phyloP scores from a whole-genome alignment of 92 coral and sea anemone species.

The Metridium senile region DNA sequence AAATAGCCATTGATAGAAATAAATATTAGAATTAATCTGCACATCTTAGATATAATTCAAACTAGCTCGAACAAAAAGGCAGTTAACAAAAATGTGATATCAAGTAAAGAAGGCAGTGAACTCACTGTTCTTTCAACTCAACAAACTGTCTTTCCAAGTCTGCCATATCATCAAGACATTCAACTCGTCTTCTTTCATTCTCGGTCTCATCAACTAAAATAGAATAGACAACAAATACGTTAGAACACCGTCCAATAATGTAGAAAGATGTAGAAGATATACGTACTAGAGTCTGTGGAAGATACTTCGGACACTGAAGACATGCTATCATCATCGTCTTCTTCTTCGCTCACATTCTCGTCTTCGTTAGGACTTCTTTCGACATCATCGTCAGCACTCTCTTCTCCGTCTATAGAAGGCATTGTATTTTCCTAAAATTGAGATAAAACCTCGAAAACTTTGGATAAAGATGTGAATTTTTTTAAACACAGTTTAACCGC shows the following conservation, averaged over 20 bases:
- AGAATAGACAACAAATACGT: not conserved
- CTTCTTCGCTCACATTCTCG: conserved; percentile 98
- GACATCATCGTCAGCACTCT: conserved; percentile 96
- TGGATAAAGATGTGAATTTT: not conserved
- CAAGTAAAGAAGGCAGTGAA: too few relatives aligned
- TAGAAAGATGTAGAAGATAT: not conserved
- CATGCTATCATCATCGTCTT: conserved; percentile 87
- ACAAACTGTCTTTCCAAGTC: conserved; percentile 96
- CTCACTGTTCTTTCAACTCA: conserved; percentile 96
- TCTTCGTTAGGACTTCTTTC: conserved; percentile 92
- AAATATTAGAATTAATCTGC: too few relatives aligned
- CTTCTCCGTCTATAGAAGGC: conserved; percentile 99
- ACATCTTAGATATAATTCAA: too few relatives aligned
- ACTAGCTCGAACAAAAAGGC: too few relatives aligned
- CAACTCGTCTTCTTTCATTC: conserved; percentile 87
- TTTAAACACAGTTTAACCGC: conserved; percentile 3
- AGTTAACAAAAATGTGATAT: too few relatives aligned
- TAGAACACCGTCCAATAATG: not conserved
- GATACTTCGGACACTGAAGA: conserved; percentile 94
- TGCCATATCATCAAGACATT: conserved; percentile 93
- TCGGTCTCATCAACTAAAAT: conserved; percentile 89
- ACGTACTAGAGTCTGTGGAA: conserved; percentile 76
- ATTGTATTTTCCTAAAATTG: conserved; percentile 8
- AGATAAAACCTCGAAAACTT: conserved; percentile 4
- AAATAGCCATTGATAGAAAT: too few relatives aligned